Base-by-base conservation (phyloP, 2,113 vertebrate genomes). In the Notechis scutatus region DNA sequence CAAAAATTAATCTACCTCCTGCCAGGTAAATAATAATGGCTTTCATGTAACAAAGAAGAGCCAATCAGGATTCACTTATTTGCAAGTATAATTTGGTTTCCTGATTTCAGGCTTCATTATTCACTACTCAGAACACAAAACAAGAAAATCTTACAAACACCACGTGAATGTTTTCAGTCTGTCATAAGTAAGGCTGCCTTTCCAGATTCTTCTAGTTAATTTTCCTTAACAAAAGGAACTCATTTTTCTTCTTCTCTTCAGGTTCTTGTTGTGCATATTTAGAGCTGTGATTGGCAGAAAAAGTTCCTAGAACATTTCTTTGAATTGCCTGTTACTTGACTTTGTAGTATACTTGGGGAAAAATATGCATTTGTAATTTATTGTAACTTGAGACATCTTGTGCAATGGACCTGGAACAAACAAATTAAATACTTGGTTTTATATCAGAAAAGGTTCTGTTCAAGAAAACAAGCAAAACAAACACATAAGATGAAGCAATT, bases 71-170 rank as follows among this genome's bases (percentile, higher is more conserved):
- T 61, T 2, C 87, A 61, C 8, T 95, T 94, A 90, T 91, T 91
- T 95, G 93, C 85, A 91, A 93, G 88, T 91, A 87, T 8, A 29
- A 42, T 96, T 93, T 94, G 45, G 92, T 85, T 94, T 85, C 95
- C 90, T 95, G 92, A 81, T 85, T 95, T 92, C 61, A 92, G 91
- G 61, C 86, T 94, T 96, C 93, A 91, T 95, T 96, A 95, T 91
- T 96, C 90, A 52, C 0, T 0, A 93, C 55, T 88, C 95, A 96
- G 93, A 91, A 94, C 94, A 59, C 91, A 95, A 95, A 74, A 93
- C 88, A 95, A 93, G 18, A 94, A 91, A 95, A 54, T 87, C 91
- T 94, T 92, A 94, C 47, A 94, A 87, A 88, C 64, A 92, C 94
- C 45, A 91, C 92, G 74, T 93, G 93, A 92, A 95, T 81, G 85